Conservation (phyloP, 2,888 invertebrate genomes). For the Tanypteryx hageni region DNA sequence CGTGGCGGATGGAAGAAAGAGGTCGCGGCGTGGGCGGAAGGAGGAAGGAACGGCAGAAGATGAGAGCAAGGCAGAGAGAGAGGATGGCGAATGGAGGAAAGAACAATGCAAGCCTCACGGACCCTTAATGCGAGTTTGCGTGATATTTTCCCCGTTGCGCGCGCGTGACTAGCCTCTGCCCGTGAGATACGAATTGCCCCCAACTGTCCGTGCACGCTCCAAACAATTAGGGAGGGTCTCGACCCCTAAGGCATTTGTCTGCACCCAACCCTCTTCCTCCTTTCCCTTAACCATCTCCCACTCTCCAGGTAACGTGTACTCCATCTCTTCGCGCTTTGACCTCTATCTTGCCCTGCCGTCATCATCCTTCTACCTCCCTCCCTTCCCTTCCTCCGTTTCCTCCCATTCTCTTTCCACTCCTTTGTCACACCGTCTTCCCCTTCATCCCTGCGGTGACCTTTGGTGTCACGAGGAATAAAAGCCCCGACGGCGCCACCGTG, state of each 20-base stretch:
- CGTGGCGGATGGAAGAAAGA: background rate
- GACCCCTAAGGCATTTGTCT: slow-evolving; percentile 60
- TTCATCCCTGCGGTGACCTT: slow-evolving; percentile 40
- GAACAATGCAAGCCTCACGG: slow-evolving; percentile 54
- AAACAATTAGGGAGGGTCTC: slow-evolving; percentile 63
- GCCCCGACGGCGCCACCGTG: slow-evolving; percentile 4
- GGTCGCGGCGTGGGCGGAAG: slow-evolving; percentile 20
- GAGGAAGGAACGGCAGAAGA: slow-evolving; percentile 17
- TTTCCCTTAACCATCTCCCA: background rate
- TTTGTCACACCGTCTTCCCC: slow-evolving; percentile 29
- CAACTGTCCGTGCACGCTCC: slow-evolving; percentile 61
- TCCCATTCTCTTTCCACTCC: background rate
- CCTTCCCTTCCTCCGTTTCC: background rate
- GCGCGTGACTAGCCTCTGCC: slow-evolving; percentile 51
- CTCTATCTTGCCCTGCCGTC: slow-evolving; percentile 35
- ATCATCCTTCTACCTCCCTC: slow-evolving; percentile 41
- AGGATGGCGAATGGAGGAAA: background rate
- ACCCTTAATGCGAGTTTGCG: slow-evolving; percentile 61
- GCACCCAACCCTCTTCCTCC: background rate
- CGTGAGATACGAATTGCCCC: slow-evolving; percentile 63
- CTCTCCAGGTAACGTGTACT: background rate
- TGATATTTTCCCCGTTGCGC: slow-evolving; percentile 59
- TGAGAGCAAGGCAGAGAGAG: slow-evolving; percentile 3
- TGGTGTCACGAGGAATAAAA: slow-evolving; percentile 15
- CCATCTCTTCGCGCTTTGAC: slow-evolving; percentile 11